Evolutionary conservation across 1,140 invertebrate species (phyloP), one percentile per base, ranked within the genome.

Genomic region (Drosophila chauvacae): DNA sequence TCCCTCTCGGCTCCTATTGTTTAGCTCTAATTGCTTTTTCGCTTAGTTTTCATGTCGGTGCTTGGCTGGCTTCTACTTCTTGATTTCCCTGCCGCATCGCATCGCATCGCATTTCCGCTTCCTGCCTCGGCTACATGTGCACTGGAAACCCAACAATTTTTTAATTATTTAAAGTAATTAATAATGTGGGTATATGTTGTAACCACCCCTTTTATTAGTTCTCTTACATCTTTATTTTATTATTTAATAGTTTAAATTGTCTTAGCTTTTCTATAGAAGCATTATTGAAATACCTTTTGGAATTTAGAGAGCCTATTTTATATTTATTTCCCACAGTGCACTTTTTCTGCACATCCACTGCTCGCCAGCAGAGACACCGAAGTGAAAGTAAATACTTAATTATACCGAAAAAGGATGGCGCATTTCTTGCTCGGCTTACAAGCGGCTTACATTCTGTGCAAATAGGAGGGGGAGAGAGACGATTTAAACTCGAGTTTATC

Each of bases 371-470:
- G 23, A 75, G 41, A 51, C 41, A 65, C 26, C 68, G 58, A 77
- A 71, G 69, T 78, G 82, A 86, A 85, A 86, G 83, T 88, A 86
- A 86, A 86, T 86, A 86, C 83, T 87, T 87, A 88, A 87, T 87
- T 87, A 87, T 79, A 76, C 65, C 60, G n/a, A 75, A 64, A 63
- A 64, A 26, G 42, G 39, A 55, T 57, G 42, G 50, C 47, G 48
- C 65, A 82, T 65, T 76, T 78, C 77, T 77, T 78, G 58, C 66
- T 77, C 63, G 58, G 62, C 77, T 85, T 85, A 64, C 81, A 84
- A 85, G 62, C 77, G 68, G 81, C 77, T 85, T 81, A 85, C 81
- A 84, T 69, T 77, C 47, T 69, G 66, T 80, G 75, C 80, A 80
- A 80, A 30, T 64, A 47, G 55, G 10, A 28, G 20, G 33, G 45